Percentiles rank a stretch among this genome's conserved stretches.
These are phyloP conservation scores for Oppia nitens DNA, from an alignment of 1,140 invertebrate genomes.

Conservation along the genomic window DNA sequence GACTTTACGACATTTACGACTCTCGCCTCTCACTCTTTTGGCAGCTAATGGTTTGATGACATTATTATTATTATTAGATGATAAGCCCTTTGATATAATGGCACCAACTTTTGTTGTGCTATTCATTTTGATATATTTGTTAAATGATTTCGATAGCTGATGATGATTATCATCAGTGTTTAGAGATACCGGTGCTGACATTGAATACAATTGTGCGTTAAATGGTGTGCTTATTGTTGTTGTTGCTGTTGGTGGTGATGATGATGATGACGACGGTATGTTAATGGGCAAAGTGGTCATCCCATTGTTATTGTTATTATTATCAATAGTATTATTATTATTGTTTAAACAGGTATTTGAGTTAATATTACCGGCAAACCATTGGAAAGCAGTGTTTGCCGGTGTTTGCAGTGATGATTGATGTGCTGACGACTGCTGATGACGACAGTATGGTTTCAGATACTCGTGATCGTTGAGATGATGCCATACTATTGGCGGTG, in stretches of 20 bases:
- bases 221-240: background rate
- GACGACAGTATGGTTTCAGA: background rate
- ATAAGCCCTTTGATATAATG: no score
- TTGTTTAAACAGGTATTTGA: no score
- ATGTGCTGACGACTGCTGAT: background rate
- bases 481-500: background rate
- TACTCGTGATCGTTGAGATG: constrained; percentile 13
- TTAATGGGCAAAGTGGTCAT: constrained; percentile 4
- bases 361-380: no score
- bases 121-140: background rate
- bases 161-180: no score
- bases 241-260: background rate
- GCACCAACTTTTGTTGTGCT: background rate
- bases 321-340: background rate
- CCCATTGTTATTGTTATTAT: background rate
- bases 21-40: constrained; percentile 17
- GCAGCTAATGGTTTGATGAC: constrained; percentile 21
- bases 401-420: background rate
- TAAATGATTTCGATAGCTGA: background rate
- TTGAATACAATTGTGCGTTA: background rate
- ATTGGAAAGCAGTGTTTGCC: background rate
- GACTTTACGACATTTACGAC: constrained; percentile 34
- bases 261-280: background rate
- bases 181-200: background rate
- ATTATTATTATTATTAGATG: constrained; percentile 16